Evolutionary conservation across 2,888 invertebrate genomes (phyloP), one percentile per base, ranked within the genome.

Genomic region (Trissolcus japonicus): DNA sequence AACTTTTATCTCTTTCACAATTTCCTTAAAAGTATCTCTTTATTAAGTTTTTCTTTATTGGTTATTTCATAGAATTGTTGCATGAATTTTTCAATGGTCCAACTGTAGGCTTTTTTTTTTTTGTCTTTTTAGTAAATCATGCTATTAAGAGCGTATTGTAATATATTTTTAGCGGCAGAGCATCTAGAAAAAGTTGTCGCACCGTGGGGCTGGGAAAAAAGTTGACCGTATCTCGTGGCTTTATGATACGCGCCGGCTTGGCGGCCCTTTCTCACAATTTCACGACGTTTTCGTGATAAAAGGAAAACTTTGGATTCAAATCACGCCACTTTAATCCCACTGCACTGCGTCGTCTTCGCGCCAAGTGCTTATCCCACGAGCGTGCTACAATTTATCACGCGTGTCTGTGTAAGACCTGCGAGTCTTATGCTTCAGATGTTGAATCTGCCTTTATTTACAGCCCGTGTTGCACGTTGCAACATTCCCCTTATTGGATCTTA

Each of bases 261-360:
- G 53, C 67, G 16, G 16, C 62, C 76, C 77, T 77, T 72, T 72
- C 68, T 77, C 72, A 67, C 77, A 77, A 77, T 73, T 77, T 73
- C 77, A 65, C 77, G 73, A 69, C 77, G 56, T 77, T 69, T 68
- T 59, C 65, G 77, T 73, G 77, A 77, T 77, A 77, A 77, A 77
- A 77, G 73, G 65, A 68, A 77, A 77, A 77, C 77, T 77, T 77
- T 77, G 78, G 71, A 78, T 74, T 74, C 78, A 71, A 78, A 78
- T 78, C 78, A 78, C 78, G 78, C 78, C 60, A 78, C 78, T 78
- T 78, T 78, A 78, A 78, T 75, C 74, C 78, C 71, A 78, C 78
- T 78, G 78, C 78, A 74, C 78, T 78, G 78, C 78, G 78, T 66
- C 78, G 78, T 78, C 78, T 75, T 78, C 75, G 78, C 75, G 75